Base-by-base conservation (phyloP, 2,888 invertebrate genomes). In the Rhaphigaster nebulosa region DNA sequence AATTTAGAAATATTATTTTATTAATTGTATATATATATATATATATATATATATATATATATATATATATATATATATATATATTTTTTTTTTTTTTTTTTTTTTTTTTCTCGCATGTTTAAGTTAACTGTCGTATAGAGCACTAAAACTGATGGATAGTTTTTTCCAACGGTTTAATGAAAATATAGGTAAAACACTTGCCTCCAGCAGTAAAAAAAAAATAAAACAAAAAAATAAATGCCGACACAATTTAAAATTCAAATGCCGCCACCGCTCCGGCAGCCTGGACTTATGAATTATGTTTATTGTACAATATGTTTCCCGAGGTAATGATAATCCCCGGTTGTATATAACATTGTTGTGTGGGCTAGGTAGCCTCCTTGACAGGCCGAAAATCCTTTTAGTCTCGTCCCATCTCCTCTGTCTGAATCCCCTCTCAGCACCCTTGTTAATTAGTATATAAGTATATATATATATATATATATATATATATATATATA, bases 271-370 rank as follows among this genome's bases (percentile, higher is more conserved):
- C 54, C 87, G 29, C 54, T 10, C 54, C 87, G 45, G n/a, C 23
- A 54, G 45, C 87, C 3, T 18, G 26, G 65, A 84, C n/a, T n/a
- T 41, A 34, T 60, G 88, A 88, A 41, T 88, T 88, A 88, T 88
- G 88, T 65, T 88, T 88, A 88, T 88, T 65, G 88, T 88, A 88
- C 88, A 88, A 88, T 88, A 88, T 88, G 88, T 88, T 88, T 60
- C 38, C 65, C 60, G 54, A n/a, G 38, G 88, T 88, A 88, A 88
- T 88, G 88, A 88, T 88, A 88, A 88, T 88, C 88, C 88, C 41
- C n/a, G 41, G 65, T 41, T 88, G 88, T 88, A 88, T 88, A 88
- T 88, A 60, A 88, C 38, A 60, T 38, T 60, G 88, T 88, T 88
- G 88, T 88, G 87, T 88, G 88, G 88, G 88, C 41, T 60, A 56